Conservation (phyloP, 2,797 vertebrate species). For the Clamator glandarius region DNA sequence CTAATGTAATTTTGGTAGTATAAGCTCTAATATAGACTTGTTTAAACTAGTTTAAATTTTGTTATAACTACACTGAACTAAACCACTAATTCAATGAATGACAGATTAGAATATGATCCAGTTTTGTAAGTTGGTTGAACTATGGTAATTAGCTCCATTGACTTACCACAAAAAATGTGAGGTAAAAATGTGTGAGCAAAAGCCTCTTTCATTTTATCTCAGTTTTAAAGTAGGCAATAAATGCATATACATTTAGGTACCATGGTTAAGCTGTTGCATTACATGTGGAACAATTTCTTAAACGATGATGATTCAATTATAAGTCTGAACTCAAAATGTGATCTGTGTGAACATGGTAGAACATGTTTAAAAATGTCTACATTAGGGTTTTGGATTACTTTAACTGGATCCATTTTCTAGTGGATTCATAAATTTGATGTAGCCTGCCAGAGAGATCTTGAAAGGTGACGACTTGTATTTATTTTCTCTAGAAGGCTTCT, state of each 20-base stretch:
- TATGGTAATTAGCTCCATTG: background rate
- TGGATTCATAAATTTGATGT: background rate
- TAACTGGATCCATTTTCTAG: background rate
- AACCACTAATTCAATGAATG: background rate
- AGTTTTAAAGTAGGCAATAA: background rate
- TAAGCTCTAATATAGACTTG: background rate
- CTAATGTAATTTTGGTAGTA: background rate
- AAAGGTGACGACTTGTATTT: background rate
- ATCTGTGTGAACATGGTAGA: background rate
- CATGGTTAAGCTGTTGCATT: background rate
- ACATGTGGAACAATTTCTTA: background rate
- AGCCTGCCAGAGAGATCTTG: background rate
- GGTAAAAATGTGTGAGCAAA: background rate
- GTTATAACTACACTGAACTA: background rate
- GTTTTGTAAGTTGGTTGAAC: background rate
- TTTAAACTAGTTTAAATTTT: conserved; percentile 16
- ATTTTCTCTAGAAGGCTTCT: background rate
- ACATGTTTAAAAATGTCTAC: background rate
- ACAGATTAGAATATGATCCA: background rate
- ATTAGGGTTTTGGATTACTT: background rate
- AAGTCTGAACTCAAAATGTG: background rate
- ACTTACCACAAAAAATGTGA: background rate
- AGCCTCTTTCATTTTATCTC: background rate
- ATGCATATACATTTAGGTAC: background rate
- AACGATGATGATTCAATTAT: background rate